A percentile compares a stretch with the other conserved stretches of the same genome.
Conservation (phyloP, 2,113 vertebrate genomes). For the Polyodon spathula region DNA sequence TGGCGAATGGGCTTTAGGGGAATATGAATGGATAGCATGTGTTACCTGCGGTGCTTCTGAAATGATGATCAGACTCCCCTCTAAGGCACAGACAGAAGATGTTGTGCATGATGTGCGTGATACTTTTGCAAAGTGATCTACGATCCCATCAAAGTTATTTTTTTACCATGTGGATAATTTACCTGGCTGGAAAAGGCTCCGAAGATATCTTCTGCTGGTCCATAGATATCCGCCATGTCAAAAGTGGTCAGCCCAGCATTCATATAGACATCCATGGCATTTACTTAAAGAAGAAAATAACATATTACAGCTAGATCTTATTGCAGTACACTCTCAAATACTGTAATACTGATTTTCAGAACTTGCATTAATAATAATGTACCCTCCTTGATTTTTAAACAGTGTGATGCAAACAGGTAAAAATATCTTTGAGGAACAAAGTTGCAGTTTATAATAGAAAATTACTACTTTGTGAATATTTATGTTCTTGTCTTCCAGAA, state of each 20-base stretch:
- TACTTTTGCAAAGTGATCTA: slow-evolving; percentile 6
- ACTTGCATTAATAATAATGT: no score
- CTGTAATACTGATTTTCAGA: neutral
- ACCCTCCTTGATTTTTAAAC: no score
- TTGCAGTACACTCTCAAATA: neutral
- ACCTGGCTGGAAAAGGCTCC: slow-evolving; percentile 12
- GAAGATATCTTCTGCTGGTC: slow-evolving; percentile 41
- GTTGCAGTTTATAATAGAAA: no score
- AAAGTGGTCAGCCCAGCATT: slow-evolving; percentile 38
- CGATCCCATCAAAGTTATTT: slow-evolving; percentile 33
- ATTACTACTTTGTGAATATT: no score
- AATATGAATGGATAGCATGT: no score
- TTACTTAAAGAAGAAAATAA: slow-evolving; percentile 19
- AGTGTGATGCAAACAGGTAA: no score
- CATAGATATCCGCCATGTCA: slow-evolving; percentile 41
- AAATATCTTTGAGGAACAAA: no score
- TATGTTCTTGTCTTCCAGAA: no score
- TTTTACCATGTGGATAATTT: no score
- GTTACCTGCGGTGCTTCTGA: no score
- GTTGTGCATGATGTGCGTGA: slow-evolving; percentile 22
- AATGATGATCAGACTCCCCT: no score
- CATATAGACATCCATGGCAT: slow-evolving; percentile 33
- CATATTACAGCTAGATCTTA: neutral
- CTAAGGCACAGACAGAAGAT: slow-evolving; percentile 1
- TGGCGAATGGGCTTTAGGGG: no score